These are phyloP conservation scores for Pterostichus niger DNA, from an alignment of 2,888 invertebrate genomes.

Conservation along the genomic window DNA sequence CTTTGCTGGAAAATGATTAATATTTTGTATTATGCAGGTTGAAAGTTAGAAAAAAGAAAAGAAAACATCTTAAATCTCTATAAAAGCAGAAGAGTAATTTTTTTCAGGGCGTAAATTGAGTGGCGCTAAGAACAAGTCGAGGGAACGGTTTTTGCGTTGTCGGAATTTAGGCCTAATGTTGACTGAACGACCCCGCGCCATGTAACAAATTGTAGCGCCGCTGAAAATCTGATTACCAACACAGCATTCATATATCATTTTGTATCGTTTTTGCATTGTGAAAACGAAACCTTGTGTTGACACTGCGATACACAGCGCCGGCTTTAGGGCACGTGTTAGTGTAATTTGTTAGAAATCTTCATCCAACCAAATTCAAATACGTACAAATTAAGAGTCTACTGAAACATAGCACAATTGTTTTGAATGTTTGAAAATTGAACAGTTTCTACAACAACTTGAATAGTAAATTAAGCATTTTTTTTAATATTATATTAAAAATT, in stretches of 20 bases:
- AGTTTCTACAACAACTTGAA: too few relatives aligned
- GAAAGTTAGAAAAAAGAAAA: too few relatives aligned
- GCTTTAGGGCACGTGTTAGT: not conserved
- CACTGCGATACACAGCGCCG: not conserved
- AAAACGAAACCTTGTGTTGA: not conserved
- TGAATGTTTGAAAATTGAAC: too few relatives aligned
- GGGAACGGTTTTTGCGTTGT: not conserved
- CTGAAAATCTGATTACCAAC: slow-evolving; percentile 55
- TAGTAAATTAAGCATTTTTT: too few relatives aligned
- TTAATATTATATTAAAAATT: too few relatives aligned
- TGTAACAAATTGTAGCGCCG: slow-evolving; percentile 54
- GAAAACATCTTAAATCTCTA: too few relatives aligned
- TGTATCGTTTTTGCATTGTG: slow-evolving; percentile 57
- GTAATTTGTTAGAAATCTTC: not conserved
- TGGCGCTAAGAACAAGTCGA: not conserved
- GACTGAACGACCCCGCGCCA: not conserved
- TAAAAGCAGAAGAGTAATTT: slow-evolving; percentile 7
- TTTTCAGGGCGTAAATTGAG: slow-evolving; percentile 15
- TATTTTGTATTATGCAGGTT: too few relatives aligned
- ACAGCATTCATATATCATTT: slow-evolving; percentile 51
- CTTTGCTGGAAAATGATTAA: too few relatives aligned
- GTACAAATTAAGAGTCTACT: too few relatives aligned
- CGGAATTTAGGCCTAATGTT: slow-evolving; percentile 49
- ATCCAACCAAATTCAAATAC: too few relatives aligned
- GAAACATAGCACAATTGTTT: too few relatives aligned